Evolutionary conservation across 2,888 invertebrate species (phyloP).

Genomic region (Pseudococcus viburni): DNA sequence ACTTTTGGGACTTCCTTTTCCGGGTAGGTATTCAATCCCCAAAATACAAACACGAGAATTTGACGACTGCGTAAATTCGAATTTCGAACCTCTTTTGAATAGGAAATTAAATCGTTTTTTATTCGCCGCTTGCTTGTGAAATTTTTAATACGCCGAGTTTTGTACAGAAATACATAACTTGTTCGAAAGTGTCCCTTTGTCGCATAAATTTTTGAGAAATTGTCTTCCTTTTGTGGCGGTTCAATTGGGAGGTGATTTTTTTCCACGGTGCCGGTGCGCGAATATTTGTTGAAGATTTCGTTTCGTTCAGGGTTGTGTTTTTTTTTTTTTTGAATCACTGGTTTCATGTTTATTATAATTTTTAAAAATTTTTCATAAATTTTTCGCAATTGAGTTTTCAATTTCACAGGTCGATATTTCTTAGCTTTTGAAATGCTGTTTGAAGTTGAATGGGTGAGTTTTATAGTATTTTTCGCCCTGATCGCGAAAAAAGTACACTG

Average conservation of each 20-base stretch:
- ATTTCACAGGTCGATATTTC: too few relatives aligned
- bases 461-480: too few relatives aligned
- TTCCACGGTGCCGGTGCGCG: not conserved
- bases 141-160: not conserved
- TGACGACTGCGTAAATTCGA: constrained; percentile 47
- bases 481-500: too few relatives aligned
- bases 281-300: too few relatives aligned
- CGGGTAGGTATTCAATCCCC: not conserved
- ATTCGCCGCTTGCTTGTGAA: not conserved
- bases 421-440: too few relatives aligned
- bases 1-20: constrained; percentile 55
- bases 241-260: not conserved
- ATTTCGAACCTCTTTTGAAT: constrained; percentile 30
- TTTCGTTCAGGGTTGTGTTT: too few relatives aligned
- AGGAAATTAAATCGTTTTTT: constrained; percentile 57
- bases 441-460: too few relatives aligned
- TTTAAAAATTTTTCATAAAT: too few relatives aligned
- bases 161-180: not conserved
- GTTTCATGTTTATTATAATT: too few relatives aligned
- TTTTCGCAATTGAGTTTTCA: too few relatives aligned
- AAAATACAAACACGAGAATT: constrained; percentile 59
- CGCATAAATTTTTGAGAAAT: not conserved
- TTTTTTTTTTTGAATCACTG: too few relatives aligned
- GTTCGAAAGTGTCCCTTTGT: not conserved
- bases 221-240: not conserved